phyloP scores from a whole-genome alignment of 1,140 invertebrate species.

The Oscheius sp. region DNA sequence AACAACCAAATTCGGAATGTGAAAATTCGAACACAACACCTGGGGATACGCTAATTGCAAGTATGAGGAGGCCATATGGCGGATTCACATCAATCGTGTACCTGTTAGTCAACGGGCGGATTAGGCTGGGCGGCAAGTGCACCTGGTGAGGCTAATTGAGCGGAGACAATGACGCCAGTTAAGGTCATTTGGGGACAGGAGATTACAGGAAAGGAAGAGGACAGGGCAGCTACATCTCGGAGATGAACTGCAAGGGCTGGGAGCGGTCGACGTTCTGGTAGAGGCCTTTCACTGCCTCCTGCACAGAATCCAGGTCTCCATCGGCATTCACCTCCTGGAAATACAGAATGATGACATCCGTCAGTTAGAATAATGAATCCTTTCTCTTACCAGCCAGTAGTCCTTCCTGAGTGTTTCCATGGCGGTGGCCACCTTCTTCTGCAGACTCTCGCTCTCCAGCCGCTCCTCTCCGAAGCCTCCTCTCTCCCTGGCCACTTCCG shows the following conservation, averaged over 20 bases:
- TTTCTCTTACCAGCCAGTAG: conserved; percentile 12
- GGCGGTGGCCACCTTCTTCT: conserved; percentile 18
- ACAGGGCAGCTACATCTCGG: neutral
- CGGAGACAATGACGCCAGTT: neutral
- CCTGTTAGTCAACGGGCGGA: conserved; percentile 5
- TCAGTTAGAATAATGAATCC: neutral
- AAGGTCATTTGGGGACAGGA: neutral
- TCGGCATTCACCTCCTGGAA: conserved; percentile 19
- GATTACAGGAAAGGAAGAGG: neutral
- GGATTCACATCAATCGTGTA: conserved; percentile 8
- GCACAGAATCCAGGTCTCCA: conserved; percentile 7
- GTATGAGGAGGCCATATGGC: neutral
- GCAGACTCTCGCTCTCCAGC: conserved; percentile 19
- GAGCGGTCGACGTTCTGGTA: conserved; percentile 12
- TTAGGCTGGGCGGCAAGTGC: neutral
- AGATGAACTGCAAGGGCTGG: neutral
- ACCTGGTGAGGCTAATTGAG: neutral
- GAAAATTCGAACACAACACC: neutral
- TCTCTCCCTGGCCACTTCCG: conserved; percentile 15
- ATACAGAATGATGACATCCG: neutral
- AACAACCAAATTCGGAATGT: neutral
- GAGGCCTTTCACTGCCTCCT: conserved; percentile 1
- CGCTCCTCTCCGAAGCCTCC: conserved; percentile 34
- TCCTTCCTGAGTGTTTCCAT: conserved; percentile 29
- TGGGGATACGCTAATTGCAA: neutral